Evolutionary conservation across 2,888 invertebrate species (phyloP).

Genomic region (Sepioteuthis lessoniana): DNA sequence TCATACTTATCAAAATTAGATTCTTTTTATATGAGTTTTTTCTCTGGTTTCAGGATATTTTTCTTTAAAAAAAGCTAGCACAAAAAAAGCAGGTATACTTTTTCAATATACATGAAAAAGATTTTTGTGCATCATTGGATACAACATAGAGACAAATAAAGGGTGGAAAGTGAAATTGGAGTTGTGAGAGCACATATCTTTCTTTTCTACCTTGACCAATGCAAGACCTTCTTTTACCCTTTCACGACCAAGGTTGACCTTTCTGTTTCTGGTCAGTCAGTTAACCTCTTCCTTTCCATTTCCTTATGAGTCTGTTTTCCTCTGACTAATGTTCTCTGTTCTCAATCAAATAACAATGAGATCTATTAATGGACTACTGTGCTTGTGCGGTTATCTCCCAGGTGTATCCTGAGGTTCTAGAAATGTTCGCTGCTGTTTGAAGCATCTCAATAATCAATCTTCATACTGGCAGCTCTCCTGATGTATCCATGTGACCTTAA

Average conservation of each 20-base stretch:
- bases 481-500: background rate
- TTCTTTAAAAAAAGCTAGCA: no score
- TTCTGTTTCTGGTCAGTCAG: background rate
- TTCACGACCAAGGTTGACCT: background rate
- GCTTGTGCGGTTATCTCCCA: slow-evolving; percentile 33
- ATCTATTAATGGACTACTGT: background rate
- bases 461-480: background rate
- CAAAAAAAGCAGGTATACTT: no score
- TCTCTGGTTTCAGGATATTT: no score
- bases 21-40: no score
- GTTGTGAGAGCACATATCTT: no score
- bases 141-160: no score
- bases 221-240: background rate
- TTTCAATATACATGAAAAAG: no score
- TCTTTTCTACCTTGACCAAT: no score
- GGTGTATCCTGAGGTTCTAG: slow-evolving; percentile 11
- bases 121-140: no score
- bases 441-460: background rate
- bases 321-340: slow-evolving; percentile 2
- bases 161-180: no score
- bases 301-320: background rate
- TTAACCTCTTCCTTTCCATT: background rate
- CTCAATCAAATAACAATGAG: slow-evolving; percentile 23
- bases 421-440: background rate
- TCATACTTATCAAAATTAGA: no score